These are phyloP conservation scores for Chiridota heheva DNA, from an alignment of 35 echinoderm and acorn worm species.

Conservation along the genomic window DNA sequence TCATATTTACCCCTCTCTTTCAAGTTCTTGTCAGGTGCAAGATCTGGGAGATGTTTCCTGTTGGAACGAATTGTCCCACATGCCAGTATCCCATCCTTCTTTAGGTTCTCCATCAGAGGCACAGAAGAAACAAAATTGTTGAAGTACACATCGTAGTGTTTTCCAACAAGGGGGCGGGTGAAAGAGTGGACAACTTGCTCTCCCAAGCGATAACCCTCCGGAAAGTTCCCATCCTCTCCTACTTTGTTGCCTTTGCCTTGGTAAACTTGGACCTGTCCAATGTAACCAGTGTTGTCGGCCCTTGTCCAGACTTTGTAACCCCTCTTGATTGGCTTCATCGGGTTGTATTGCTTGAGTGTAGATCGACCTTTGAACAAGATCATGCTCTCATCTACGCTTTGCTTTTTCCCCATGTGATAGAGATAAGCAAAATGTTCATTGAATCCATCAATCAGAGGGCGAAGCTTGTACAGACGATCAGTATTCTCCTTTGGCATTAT, in stretches of 20 bases:
- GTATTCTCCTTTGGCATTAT: constrained; percentile 24
- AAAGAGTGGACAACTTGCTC: constrained; percentile 3
- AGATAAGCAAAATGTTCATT: constrained; percentile 30
- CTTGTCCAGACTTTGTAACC: constrained; percentile 40
- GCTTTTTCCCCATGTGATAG: constrained; percentile 20
- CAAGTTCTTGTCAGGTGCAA: background rate
- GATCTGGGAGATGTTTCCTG: background rate
- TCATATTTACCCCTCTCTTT: constrained; percentile 16
- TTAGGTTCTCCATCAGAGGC: constrained; percentile 14
- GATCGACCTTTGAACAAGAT: constrained; percentile 48
- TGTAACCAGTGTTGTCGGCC: constrained; percentile 42
- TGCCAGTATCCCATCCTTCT: constrained; percentile 11
- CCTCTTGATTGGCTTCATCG: constrained; percentile 50
- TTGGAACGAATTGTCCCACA: constrained; percentile 11
- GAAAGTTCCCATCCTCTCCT: background rate
- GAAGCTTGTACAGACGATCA: constrained; percentile 31
- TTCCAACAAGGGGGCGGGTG: background rate
- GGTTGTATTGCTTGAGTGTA: constrained; percentile 33
- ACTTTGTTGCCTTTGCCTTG: constrained; percentile 21
- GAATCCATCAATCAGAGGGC: constrained; percentile 21
- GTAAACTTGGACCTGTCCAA: constrained; percentile 31
- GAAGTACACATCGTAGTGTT: constrained; percentile 15
- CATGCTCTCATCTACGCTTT: constrained; percentile 56
- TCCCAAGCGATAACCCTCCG: constrained; percentile 2
- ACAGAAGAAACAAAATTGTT: constrained; percentile 50